A percentile compares a stretch with the other conserved stretches of the same genome.
Evolutionary conservation across 2,888 invertebrate species (phyloP).

Genomic region (Lasioglossum morio): DNA sequence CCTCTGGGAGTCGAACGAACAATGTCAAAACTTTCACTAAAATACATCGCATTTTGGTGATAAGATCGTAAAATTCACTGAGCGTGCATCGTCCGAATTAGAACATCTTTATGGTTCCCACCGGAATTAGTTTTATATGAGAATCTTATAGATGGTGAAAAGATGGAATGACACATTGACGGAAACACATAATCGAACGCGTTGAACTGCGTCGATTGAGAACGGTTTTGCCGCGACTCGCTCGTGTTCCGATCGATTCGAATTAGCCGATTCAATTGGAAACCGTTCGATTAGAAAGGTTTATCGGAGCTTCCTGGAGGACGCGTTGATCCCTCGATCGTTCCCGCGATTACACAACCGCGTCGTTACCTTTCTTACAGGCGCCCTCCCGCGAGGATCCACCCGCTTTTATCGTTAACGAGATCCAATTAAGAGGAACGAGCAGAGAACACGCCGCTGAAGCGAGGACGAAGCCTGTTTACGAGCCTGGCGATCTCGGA

Average conservation of each 20-base stretch:
- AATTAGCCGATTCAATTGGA: conserved; percentile 6
- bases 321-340: not conserved
- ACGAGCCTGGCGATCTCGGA: not conserved
- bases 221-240: not conserved
- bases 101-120: too few species aligned
- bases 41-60: too few species aligned
- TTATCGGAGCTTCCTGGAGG: conserved; percentile 1
- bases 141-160: not conserved
- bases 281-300: conserved; percentile 10
- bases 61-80: too few species aligned
- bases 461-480: not conserved
- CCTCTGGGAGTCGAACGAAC: not conserved
- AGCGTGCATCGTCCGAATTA: too few species aligned
- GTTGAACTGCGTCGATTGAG: not conserved
- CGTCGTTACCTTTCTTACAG: not conserved
- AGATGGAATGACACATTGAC: not conserved
- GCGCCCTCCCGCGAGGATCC: conserved; percentile 7
- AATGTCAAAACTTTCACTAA: not conserved
- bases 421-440: conserved; percentile 25
- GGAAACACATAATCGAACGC: not conserved
- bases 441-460: not conserved
- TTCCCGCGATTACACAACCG: conserved; percentile 4
- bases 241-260: not conserved
- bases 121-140: too few species aligned
- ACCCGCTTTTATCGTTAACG: conserved; percentile 9